Base-by-base conservation (phyloP, 2,888 invertebrate species). In the Lasioglossum calceatum region DNA sequence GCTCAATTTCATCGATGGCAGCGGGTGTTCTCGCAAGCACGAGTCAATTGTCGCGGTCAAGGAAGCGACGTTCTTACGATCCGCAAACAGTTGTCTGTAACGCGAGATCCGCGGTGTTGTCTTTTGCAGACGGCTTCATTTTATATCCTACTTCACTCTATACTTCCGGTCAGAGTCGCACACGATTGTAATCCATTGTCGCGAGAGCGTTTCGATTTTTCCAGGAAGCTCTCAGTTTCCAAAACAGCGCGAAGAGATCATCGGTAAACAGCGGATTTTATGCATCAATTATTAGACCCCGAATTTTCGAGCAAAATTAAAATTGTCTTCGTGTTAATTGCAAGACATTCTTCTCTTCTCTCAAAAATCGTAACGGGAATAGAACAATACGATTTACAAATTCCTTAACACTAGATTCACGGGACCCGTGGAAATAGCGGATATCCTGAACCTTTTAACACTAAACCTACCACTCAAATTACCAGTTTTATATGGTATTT, bases 1-100 rank as follows among this genome's bases (percentile, higher is more conserved):
- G 23, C 23, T 8, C 23, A 54, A 54, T 8, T 23, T 54, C 23
- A 3, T 23, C 54, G 54, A 54, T 27, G 12, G 27, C 12, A 27
- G 27, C 61, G 27, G 12, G 10, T 32, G 27, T 64, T 12, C 16
- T 12, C 16, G 27, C 14, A 10, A 27, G 1, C 27, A 32, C 36
- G 64, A 67, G 19, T 32, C 32, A 67, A 67, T 27, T 36, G 64
- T 16, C 10, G 23, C 19, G 36, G 8, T 14, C 39, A 10, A 2
- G 39, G 39, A 3, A 42, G 8, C 10, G 23, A 19, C 12, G 39
- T 23, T 70, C 39, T 12, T 23, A 23, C 70, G 70, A 32, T 50
- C 27, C 47, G 74, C 58, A 67, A 67, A 42, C 67, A 32, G 73
- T 44, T 36, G 50, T 72, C 75, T 36, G 77, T 78, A 82, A 85